phyloP scores from a whole-genome alignment of 2,888 invertebrate genomes.

The Leucophenga maculata region DNA sequence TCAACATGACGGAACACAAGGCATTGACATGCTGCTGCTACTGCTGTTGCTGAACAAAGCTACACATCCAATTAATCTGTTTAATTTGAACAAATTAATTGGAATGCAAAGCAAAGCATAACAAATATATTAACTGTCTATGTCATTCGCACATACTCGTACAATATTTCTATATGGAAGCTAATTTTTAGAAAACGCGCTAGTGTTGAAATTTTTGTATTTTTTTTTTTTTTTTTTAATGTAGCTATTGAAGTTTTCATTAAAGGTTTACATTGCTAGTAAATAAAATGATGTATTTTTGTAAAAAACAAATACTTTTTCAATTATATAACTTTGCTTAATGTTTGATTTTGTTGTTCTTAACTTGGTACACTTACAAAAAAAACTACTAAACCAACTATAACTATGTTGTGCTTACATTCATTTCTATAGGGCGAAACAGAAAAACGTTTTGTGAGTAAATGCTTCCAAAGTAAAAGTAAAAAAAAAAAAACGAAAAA shows the following conservation, averaged over 20 bases:
- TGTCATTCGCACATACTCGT: too few species aligned
- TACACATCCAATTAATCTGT: too few species aligned
- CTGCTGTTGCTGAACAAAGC: too few species aligned
- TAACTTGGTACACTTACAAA: slow-evolving; percentile 29
- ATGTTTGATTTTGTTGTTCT: slow-evolving; percentile 9
- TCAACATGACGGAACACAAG: too few species aligned
- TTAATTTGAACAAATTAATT: too few species aligned
- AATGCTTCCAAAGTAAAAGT: slow-evolving; percentile 66
- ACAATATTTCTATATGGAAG: too few species aligned
- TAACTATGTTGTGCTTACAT: slow-evolving; percentile 70
- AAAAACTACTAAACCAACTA: slow-evolving; percentile 58
- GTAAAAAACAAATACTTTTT: background rate
- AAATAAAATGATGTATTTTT: background rate
- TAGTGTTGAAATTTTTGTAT: background rate
- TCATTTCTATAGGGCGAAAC: slow-evolving; percentile 73
- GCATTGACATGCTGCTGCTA: too few species aligned
- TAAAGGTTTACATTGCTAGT: background rate
- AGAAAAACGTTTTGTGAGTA: slow-evolving; percentile 73
- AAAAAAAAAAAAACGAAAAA: slow-evolving; percentile 34
- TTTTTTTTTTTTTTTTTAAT: background rate
- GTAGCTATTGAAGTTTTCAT: background rate
- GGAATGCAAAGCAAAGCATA: too few species aligned
- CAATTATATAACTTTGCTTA: background rate
- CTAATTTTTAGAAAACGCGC: too few species aligned
- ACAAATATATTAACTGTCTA: too few species aligned